These are phyloP conservation scores for Pollachius pollachius DNA, from an alignment of 2,113 vertebrate genomes.

Conservation along the genomic window DNA sequence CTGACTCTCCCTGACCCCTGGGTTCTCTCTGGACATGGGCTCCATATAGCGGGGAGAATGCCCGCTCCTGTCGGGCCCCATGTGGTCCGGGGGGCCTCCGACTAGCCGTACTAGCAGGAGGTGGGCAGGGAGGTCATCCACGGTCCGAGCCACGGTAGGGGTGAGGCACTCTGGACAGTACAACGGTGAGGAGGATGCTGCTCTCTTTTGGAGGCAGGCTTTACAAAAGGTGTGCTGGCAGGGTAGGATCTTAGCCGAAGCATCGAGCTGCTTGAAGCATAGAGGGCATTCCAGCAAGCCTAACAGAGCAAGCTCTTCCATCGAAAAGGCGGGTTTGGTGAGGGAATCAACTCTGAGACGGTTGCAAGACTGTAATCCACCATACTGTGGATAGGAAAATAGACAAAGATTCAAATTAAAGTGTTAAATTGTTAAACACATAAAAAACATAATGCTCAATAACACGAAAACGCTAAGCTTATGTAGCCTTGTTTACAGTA, in stretches of 20 bases:
- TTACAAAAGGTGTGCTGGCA: constrained; percentile 96
- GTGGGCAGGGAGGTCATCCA: constrained; percentile 87
- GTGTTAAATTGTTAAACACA: neutral
- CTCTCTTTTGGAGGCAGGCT: constrained; percentile 83
- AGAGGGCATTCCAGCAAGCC: constrained; percentile 88
- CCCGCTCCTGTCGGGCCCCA: constrained; percentile 48
- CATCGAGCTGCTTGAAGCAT: constrained; percentile 84
- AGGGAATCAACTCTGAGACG: constrained; percentile 19
- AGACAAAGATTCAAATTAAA: neutral
- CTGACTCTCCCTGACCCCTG: constrained; percentile 59
- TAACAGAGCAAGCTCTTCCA: constrained; percentile 83
- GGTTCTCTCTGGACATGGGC: constrained; percentile 60
- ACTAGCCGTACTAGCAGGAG: constrained; percentile 83
- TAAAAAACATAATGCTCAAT: neutral
- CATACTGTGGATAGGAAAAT: constrained; percentile 35
- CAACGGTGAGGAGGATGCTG: constrained; percentile 77
- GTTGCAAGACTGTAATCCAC: constrained; percentile 40
- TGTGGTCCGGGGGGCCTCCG: constrained; percentile 68
- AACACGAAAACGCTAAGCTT: neutral
- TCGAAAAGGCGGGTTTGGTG: constrained; percentile 50
- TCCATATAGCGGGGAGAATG: constrained; percentile 59
- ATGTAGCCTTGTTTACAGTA: neutral
- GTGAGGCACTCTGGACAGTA: constrained; percentile 87
- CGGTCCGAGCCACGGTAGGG: constrained; percentile 72
- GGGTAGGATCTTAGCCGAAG: constrained; percentile 88